Percentiles rank a stretch among this genome's conserved stretches.
phyloP scores from a whole-genome alignment of 2,797 vertebrate species.

The Sebastolobus altivelis region DNA sequence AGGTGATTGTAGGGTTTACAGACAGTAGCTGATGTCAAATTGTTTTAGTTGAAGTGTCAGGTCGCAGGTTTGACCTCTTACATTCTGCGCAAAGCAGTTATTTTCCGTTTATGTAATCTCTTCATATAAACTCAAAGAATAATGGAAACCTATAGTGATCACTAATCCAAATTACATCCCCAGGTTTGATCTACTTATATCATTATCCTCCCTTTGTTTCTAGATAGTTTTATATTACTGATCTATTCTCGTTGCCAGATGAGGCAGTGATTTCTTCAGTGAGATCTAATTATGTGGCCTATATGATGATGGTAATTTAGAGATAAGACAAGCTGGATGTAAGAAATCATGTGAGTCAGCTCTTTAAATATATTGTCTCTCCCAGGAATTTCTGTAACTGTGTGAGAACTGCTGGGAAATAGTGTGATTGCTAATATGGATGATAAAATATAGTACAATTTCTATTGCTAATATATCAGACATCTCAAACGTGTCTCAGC shows the following conservation, averaged over 20 bases:
- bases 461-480: not conserved
- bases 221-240: not conserved
- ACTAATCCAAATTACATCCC: not conserved
- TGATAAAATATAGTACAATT: not conserved
- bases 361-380: not conserved
- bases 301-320: not conserved
- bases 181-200: not conserved
- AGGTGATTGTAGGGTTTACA: conserved; percentile 19
- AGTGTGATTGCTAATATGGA: not conserved
- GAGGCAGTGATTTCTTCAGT: not conserved
- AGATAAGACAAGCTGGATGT: not conserved
- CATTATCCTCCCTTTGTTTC: not conserved
- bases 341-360: not conserved
- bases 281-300: not conserved
- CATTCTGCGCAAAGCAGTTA: not conserved
- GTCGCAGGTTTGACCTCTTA: conserved; percentile 26
- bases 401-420: not conserved
- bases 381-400: not conserved
- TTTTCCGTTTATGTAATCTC: not conserved
- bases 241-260: not conserved
- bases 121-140: not conserved
- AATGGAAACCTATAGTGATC: not conserved
- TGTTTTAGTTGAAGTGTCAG: not conserved
- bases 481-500: not conserved
- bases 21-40: conserved; percentile 38